phyloP scores from a whole-genome alignment of 2,797 vertebrate genomes.

The Buphagus erythrorhynchus region DNA sequence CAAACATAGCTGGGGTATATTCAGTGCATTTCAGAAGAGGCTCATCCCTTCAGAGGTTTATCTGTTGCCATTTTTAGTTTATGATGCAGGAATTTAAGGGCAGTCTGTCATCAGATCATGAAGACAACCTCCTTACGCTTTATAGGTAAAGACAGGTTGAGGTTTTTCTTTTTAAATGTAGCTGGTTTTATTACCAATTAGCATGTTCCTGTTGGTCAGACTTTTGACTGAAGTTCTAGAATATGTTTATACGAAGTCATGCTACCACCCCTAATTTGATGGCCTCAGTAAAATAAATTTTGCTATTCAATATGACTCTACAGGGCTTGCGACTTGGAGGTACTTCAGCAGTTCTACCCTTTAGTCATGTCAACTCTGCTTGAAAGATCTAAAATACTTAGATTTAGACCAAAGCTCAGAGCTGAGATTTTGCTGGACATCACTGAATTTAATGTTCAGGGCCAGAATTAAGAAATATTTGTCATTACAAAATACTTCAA shows the following conservation, averaged over 20 bases:
- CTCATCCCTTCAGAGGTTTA: background rate
- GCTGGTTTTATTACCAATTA: background rate
- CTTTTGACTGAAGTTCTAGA: background rate
- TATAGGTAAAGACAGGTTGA: background rate
- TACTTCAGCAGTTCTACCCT: background rate
- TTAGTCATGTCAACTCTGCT: background rate
- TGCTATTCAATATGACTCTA: background rate
- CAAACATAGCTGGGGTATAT: background rate
- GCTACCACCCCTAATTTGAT: background rate
- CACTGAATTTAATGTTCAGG: background rate
- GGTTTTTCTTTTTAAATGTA: background rate
- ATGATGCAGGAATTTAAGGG: background rate
- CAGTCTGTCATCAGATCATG: background rate
- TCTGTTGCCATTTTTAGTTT: background rate
- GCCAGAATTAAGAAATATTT: background rate
- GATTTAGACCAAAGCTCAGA: background rate
- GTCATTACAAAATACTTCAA: background rate
- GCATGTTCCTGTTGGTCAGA: background rate
- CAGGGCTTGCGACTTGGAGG: accelerated
- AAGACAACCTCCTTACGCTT: background rate
- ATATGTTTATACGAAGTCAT: background rate
- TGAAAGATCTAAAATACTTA: background rate
- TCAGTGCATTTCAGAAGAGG: background rate
- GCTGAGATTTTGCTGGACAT: background rate
- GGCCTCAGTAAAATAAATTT: no score